phyloP scores from a whole-genome alignment of 2,113 vertebrate species.

The Melanostigma gelatinosum region DNA sequence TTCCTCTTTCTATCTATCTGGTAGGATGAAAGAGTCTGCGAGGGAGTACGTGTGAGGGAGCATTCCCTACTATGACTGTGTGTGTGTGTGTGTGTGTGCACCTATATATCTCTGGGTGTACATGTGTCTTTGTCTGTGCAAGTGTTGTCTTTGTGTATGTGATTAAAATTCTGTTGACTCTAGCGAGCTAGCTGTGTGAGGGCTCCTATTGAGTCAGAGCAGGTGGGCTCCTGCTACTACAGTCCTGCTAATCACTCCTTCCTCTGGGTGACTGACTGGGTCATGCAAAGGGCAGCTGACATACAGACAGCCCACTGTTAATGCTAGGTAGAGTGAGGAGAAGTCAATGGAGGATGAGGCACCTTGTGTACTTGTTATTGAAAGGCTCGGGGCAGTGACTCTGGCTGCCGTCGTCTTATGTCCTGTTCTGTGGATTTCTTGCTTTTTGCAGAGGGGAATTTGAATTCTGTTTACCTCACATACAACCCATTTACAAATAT shows the following conservation, averaged over 20 bases:
- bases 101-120: slow-evolving; percentile 64
- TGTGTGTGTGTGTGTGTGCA: slow-evolving; percentile 24
- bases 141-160: slow-evolving; percentile 73
- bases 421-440: not conserved
- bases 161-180: slow-evolving; percentile 79
- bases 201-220: slow-evolving; percentile 79
- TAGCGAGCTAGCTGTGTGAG: slow-evolving; percentile 71
- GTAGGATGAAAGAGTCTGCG: slow-evolving; percentile 73
- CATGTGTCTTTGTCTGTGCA: slow-evolving; percentile 71
- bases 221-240: slow-evolving; percentile 78
- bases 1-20: slow-evolving; percentile 74
- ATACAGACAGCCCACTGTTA: slow-evolving; percentile 78
- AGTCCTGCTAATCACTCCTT: slow-evolving; percentile 79
- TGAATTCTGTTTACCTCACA: not conserved
- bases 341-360: slow-evolving; percentile 50
- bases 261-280: slow-evolving; percentile 77
- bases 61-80: slow-evolving; percentile 31
- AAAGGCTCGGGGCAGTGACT: slow-evolving; percentile 18
- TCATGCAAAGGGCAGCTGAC: slow-evolving; percentile 78
- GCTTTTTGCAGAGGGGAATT: not conserved
- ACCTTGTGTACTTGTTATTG: slow-evolving; percentile 30
- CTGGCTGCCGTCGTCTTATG: not conserved
- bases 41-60: slow-evolving; percentile 59
- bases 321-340: slow-evolving; percentile 50
- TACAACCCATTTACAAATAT: not conserved